Conservation (phyloP, 2,113 vertebrate genomes). For the Pycnonotus jocosus region DNA sequence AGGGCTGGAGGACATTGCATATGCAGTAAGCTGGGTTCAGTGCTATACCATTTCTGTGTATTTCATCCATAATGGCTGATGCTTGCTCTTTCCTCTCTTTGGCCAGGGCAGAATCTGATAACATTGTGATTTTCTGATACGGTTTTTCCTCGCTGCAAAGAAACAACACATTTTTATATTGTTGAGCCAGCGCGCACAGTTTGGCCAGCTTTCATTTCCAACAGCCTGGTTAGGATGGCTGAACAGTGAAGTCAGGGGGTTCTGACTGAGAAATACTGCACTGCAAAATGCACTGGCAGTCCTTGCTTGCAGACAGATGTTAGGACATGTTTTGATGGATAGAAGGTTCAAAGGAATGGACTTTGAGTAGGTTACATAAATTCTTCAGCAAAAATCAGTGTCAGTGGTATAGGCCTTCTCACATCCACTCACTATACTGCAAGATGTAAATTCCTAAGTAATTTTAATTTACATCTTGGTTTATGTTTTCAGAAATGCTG, state of each 20-base stretch:
- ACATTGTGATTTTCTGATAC: conserved; percentile 65
- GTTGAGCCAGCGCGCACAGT: neutral
- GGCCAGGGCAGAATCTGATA: conserved; percentile 84
- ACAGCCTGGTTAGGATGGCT: neutral
- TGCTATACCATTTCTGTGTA: conserved; percentile 83
- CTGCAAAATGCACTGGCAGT: neutral
- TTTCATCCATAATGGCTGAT: conserved; percentile 88
- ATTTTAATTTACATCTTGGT: neutral
- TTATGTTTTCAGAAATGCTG: neutral
- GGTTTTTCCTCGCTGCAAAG: conserved; percentile 62
- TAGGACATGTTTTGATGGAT: neutral
- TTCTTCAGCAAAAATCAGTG: neutral
- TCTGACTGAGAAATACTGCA: neutral
- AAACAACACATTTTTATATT: conserved; percentile 62
- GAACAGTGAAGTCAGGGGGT: neutral
- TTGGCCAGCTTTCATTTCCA: neutral
- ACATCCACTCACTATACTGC: neutral
- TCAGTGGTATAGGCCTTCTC: conserved; percentile 12
- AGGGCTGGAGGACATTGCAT: neutral
- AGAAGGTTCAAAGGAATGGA: neutral
- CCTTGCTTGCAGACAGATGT: neutral
- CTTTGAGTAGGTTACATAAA: neutral
- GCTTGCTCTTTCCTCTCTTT: conserved; percentile 88
- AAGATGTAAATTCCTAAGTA: neutral
- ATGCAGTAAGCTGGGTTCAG: conserved; percentile 4